Conservation (phyloP, 2,113 vertebrate species). For the Clinocottus analis region DNA sequence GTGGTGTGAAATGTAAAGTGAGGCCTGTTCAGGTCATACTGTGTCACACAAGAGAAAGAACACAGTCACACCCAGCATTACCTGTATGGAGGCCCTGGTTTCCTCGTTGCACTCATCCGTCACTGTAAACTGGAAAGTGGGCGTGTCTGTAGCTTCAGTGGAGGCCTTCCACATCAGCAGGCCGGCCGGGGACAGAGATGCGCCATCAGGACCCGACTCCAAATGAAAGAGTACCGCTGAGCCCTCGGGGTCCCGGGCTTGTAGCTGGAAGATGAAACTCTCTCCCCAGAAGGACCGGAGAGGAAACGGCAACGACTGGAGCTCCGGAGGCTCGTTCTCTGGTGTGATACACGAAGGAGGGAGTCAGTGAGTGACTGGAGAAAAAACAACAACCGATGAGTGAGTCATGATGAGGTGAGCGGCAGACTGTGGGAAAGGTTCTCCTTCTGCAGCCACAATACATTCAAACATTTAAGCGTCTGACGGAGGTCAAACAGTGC, state of each 20-base stretch:
- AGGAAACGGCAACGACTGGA: slow-evolving; percentile 75
- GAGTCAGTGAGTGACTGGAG: background rate
- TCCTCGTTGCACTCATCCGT: slow-evolving; percentile 87
- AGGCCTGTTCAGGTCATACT: background rate
- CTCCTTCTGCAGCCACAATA: background rate
- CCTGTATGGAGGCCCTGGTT: slow-evolving; percentile 81
- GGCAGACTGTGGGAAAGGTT: background rate
- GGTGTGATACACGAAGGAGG: slow-evolving; percentile 20
- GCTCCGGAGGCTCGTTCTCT: slow-evolving; percentile 88
- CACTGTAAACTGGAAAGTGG: slow-evolving; percentile 83
- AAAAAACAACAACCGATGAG: background rate
- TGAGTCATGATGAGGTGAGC: background rate
- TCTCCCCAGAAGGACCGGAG: slow-evolving; percentile 88
- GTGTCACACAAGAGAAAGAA: background rate
- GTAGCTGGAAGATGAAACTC: slow-evolving; percentile 87
- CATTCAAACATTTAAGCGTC: background rate
- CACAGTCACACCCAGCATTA: slow-evolving; percentile 60
- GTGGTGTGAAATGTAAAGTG: background rate
- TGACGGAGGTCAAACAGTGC: background rate
- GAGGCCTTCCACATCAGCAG: slow-evolving; percentile 87
- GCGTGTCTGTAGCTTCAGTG: slow-evolving; percentile 48
- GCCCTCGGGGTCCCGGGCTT: slow-evolving; percentile 89
- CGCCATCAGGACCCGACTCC: slow-evolving; percentile 84
- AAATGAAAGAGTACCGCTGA: slow-evolving; percentile 85
- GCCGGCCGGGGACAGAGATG: slow-evolving; percentile 86